Percentiles rank a stretch among this genome's conserved stretches.
Conservation (phyloP, 2,888 invertebrate species). For the Pseudococcus jackbeardsleyi region DNA sequence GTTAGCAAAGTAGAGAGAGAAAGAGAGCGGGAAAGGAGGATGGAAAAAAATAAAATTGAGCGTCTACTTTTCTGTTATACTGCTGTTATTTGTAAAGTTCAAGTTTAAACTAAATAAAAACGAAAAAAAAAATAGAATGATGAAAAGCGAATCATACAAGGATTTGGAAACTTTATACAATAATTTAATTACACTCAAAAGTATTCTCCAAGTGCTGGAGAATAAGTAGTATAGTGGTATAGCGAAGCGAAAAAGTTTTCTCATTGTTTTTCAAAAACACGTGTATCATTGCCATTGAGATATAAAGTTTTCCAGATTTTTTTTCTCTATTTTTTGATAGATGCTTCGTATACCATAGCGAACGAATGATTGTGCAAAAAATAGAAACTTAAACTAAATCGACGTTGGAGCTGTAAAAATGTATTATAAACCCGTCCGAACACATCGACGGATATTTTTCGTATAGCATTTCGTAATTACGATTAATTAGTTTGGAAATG, state of each 20-base stretch:
- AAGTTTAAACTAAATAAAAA: background rate
- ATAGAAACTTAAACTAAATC: background rate
- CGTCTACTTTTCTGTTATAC: background rate
- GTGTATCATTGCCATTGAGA: conserved; percentile 20
- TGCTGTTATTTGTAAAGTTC: background rate
- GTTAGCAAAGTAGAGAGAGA: no score
- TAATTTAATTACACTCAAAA: conserved; percentile 46
- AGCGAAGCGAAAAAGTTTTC: conserved; percentile 34
- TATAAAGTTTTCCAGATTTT: background rate
- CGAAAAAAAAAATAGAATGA: background rate
- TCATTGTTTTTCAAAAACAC: conserved; percentile 48
- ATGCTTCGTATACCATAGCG: background rate
- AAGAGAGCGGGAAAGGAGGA: no score
- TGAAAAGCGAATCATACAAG: conserved; percentile 38
- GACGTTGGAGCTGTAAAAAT: background rate
- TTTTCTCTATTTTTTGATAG: background rate
- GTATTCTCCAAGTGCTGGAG: background rate
- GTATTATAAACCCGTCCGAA: background rate
- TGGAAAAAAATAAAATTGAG: background rate
- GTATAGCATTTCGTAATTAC: background rate
- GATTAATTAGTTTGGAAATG: conserved; percentile 23
- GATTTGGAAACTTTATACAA: conserved; percentile 30
- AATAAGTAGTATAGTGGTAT: background rate
- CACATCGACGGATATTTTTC: background rate
- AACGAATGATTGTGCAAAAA: background rate